Evolutionary conservation across 2,888 invertebrate species (phyloP), one percentile per base, ranked within the genome.

Genomic region (Tetropium fuscum): DNA sequence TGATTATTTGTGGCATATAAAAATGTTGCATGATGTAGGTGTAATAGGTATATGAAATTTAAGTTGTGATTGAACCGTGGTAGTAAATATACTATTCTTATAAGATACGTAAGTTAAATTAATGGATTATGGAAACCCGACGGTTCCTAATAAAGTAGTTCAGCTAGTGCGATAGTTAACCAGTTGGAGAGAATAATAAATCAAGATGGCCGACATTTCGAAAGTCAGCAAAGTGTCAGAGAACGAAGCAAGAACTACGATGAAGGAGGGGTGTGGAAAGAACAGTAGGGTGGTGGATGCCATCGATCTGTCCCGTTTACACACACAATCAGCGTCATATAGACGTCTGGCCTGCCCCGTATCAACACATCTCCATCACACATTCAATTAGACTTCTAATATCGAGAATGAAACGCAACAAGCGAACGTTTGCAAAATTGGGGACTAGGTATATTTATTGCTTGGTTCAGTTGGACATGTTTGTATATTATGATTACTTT

Each of bases 271-370:
- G 66, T 59, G 65, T 58, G 60, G 66, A 64, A 48, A 58, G 43
- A 36, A 47, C 22, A 55, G 56, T 58, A 57, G 61, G 27, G 40
- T 74, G 74, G 70, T 68, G 71, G 68, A 65, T 70, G 66, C 67
- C 76, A 79, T 80, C 78, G 79, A 79, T 79, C 77, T 76, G 71
- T 70, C 63, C 71, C 71, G 71, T 74, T 72, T 69, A 71, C 70
- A 74, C 61, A 65, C 72, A 74, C 73, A 72, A 74, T 74, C 74
- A 72, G 70, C 72, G 78, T 74, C 78, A 73, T 78, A 78, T 78
- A 80, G 79, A 80, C 80, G 80, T 80, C 80, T 79, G 76, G 76
- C 72, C 72, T 55, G 57, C 70, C 74, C 71, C 69, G 70, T 71
- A 73, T 70, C 71, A 73, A 69, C 71, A 69, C 72, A 70, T 73